A percentile compares a stretch with the other conserved stretches of the same genome.
These are phyloP conservation scores for Sphaerophoria rueppellii DNA, from an alignment of 2,888 invertebrate species.

Conservation along the genomic window DNA sequence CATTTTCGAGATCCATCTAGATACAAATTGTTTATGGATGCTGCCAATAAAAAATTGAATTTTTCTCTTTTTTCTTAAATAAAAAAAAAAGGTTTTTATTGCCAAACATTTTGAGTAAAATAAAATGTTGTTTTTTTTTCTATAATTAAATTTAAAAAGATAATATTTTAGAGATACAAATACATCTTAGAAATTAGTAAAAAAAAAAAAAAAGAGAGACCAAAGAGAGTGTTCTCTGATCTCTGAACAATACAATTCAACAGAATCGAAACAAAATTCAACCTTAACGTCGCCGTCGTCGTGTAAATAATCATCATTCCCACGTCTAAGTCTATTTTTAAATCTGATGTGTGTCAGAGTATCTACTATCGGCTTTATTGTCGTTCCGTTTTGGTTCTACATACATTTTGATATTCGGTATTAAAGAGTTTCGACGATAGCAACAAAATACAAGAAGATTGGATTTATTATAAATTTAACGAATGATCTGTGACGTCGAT, in stretches of 20 bases:
- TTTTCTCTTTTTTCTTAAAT: background rate
- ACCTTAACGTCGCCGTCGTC: slow-evolving; percentile 55
- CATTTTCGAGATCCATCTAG: slow-evolving; percentile 69
- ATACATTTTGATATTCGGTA: no score
- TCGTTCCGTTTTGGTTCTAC: slow-evolving; percentile 25
- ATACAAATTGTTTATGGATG: slow-evolving; percentile 57
- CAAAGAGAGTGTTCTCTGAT: background rate
- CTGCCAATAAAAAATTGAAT: slow-evolving; percentile 7
- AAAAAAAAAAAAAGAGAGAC: slow-evolving; percentile 24
- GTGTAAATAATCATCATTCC: slow-evolving; percentile 75
- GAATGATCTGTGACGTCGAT: slow-evolving; percentile 14
- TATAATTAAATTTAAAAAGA: slow-evolving; percentile 48
- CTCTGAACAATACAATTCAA: background rate
- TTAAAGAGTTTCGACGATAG: background rate
- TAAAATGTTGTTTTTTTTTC: slow-evolving; percentile 32
- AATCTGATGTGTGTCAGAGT: slow-evolving; percentile 76
- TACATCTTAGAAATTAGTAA: slow-evolving; percentile 25
- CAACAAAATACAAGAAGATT: slow-evolving; percentile 31
- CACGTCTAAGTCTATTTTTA: slow-evolving; percentile 78
- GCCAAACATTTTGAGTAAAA: slow-evolving; percentile 40
- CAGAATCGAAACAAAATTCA: slow-evolving; percentile 65
- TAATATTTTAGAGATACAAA: slow-evolving; percentile 47
- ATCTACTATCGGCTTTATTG: slow-evolving; percentile 43
- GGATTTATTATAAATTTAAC: slow-evolving; percentile 20
- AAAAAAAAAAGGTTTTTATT: slow-evolving; percentile 33